Conservation (phyloP, 1,140 invertebrate species). For the Neodiprion virginianus region DNA sequence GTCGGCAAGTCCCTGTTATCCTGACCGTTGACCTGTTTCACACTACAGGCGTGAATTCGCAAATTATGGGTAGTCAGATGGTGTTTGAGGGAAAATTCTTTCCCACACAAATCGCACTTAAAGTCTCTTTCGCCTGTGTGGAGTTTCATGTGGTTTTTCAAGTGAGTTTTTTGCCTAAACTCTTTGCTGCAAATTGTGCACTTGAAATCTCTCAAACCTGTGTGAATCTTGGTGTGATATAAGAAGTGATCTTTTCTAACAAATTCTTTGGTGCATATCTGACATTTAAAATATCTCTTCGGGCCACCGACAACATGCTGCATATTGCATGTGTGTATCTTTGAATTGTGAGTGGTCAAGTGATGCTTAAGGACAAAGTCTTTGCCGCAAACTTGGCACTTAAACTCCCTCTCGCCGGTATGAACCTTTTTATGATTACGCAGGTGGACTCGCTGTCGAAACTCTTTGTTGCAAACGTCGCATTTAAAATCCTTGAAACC, state of each 20-base stretch:
- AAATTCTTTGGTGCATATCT: background rate
- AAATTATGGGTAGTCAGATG: background rate
- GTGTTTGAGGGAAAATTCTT: constrained; percentile 33
- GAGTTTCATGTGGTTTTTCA: constrained; percentile 54
- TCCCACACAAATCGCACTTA: constrained; percentile 52
- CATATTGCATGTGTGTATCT: background rate
- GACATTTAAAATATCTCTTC: background rate
- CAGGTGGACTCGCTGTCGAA: constrained; percentile 51
- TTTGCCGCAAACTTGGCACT: constrained; percentile 52
- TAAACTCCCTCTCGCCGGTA: constrained; percentile 51
- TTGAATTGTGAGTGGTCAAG: background rate
- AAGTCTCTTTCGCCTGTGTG: constrained; percentile 56
- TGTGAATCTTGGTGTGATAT: constrained; percentile 18
- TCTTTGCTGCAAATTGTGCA: constrained; percentile 51
- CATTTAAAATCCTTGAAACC: constrained; percentile 55
- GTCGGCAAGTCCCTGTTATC: too few species aligned
- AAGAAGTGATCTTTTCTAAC: background rate
- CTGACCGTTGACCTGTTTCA: too few species aligned
- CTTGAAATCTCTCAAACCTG: constrained; percentile 53
- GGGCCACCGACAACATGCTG: background rate
- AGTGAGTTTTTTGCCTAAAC: constrained; percentile 52
- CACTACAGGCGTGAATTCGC: background rate
- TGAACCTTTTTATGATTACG: constrained; percentile 33
- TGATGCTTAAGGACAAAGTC: constrained; percentile 32
- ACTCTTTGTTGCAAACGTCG: constrained; percentile 50